Base-by-base conservation (phyloP, 2,797 vertebrate genomes). In the Oceanodroma leucorhoa region DNA sequence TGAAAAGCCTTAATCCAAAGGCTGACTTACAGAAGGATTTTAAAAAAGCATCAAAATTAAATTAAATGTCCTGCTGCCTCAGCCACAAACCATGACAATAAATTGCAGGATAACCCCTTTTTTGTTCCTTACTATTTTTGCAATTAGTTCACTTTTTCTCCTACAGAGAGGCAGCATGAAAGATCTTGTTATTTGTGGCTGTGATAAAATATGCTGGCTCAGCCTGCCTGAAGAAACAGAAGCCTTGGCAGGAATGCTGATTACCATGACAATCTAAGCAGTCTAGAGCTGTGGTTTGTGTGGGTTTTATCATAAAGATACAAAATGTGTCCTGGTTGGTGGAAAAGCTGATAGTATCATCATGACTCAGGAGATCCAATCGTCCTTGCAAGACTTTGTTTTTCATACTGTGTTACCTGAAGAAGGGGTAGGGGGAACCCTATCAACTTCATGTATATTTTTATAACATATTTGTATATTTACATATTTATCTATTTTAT, bases 161-260 rank as follows among this genome's bases (percentile, higher is more conserved):
- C 79, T 83, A 64, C 72, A 66, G 87, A 73, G 94, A 91, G n/a
- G 40, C 89, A 90, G 38, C 41, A 45, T 93, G 93, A 96, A 91
- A 92, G 89, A 55, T 95, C 72, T 87, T 95, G 86, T 93, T 96
- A 89, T 95, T 93, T 87, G 81, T 88, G 45, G 83, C 76, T 87
- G 82, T 75, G 79, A 73, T 94, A 93, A 96, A 95, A 96, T 93
- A 82, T 87, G 88, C 95, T 93, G 77, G 83, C 82, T 96, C 96
- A 96, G 92, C 90, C 88, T 86, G 92, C 78, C 38, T 92, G 86
- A 78, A 93, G 90, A 94, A 96, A 95, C 71, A 90, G 82, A 94
- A 96, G 90, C 70, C 78, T 93, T 96, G 95, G 89, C 91, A 93
- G 82, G 94, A 92, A 89, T 91, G 90, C 82, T 84, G 85, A 95